Evolutionary conservation across 2,113 vertebrate genomes (phyloP).

Genomic region (Tor tambroides): DNA sequence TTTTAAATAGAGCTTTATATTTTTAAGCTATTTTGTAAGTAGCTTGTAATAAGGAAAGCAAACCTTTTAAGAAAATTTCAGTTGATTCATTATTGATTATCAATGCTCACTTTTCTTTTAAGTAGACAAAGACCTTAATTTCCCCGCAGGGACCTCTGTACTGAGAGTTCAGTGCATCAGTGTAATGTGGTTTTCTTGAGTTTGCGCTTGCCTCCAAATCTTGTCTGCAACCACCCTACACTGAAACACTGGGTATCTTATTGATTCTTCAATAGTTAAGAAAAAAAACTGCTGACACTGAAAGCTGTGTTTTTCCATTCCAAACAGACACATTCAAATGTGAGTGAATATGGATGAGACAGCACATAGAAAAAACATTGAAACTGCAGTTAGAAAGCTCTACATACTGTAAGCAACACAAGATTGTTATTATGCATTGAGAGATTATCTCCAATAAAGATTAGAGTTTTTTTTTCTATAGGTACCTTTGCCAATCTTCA

Average conservation of each 20-base stretch:
- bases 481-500: not conserved
- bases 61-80: not conserved
- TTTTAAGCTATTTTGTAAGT: too few relatives aligned
- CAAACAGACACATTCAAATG: not conserved
- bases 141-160: not conserved
- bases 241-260: not conserved
- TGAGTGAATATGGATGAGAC: not conserved
- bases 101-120: not conserved
- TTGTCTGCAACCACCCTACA: constrained; percentile 19
- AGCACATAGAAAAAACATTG: not conserved
- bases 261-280: not conserved
- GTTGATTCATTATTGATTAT: not conserved
- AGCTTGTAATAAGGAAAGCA: not conserved
- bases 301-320: not conserved
- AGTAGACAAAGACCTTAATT: not conserved
- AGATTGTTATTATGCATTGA: not conserved
- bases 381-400: not conserved
- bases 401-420: not conserved
- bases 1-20: too few relatives aligned
- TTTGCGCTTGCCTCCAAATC: not conserved
- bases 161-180: not conserved
- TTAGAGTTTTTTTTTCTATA: not conserved
- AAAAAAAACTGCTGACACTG: not conserved
- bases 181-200: not conserved
- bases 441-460: not conserved